These are phyloP conservation scores for Nycteola revayana DNA, from an alignment of 2,888 invertebrate species.

Conservation along the genomic window DNA sequence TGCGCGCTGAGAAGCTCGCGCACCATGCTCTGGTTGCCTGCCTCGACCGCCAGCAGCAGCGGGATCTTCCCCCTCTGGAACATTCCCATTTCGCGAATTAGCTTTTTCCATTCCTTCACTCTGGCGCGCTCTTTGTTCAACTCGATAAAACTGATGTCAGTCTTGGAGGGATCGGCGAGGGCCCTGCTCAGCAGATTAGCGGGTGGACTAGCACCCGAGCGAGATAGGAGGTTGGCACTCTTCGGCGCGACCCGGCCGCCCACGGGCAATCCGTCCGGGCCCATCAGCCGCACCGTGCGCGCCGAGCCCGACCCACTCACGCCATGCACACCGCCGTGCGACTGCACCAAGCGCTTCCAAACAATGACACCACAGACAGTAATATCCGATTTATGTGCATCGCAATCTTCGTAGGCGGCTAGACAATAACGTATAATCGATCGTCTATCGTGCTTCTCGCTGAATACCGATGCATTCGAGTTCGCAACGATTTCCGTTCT, in stretches of 20 bases:
- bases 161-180: constrained; percentile 53
- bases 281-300: constrained; percentile 42
- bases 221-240: constrained; percentile 49
- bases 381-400: constrained; percentile 65
- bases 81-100: constrained; percentile 80
- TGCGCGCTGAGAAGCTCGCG: constrained; percentile 94
- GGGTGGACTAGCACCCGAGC: constrained; percentile 56
- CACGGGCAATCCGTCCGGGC: constrained; percentile 45
- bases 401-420: constrained; percentile 59
- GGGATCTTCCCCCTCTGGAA: constrained; percentile 96
- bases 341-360: constrained; percentile 63
- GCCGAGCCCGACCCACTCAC: constrained; percentile 53
- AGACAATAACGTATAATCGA: constrained; percentile 64
- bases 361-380: constrained; percentile 65
- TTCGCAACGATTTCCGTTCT: constrained; percentile 46
- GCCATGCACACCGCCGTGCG: constrained; percentile 57
- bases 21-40: constrained; percentile 97
- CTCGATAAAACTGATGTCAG: constrained; percentile 76
- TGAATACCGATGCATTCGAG: constrained; percentile 51
- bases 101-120: constrained; percentile 79
- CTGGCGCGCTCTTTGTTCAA: constrained; percentile 77
- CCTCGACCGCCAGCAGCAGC: constrained; percentile 95
- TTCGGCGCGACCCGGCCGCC: constrained; percentile 52
- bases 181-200: constrained; percentile 58
- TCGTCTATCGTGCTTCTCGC: constrained; percentile 58